Conservation (phyloP, 1,140 invertebrate species). For the Stratiolaelaps scimitus region DNA sequence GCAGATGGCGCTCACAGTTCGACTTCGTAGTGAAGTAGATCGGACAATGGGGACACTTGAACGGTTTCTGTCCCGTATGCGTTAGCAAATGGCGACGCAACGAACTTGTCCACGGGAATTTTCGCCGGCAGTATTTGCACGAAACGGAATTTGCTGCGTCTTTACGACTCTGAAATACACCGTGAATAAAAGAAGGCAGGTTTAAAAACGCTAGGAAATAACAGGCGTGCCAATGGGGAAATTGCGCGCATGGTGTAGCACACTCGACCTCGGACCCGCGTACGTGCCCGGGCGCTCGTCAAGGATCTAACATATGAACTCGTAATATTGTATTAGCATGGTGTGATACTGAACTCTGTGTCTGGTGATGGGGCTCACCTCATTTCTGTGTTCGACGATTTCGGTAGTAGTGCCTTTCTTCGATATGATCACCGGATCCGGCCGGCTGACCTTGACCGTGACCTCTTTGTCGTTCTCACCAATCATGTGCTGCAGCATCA, state of each 20-base stretch:
- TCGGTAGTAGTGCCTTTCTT: not conserved
- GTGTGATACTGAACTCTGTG: no score
- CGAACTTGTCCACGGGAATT: slow-evolving; percentile 91
- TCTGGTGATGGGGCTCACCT: slow-evolving; percentile 27
- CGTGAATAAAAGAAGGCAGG: no score
- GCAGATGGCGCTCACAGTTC: slow-evolving; percentile 83
- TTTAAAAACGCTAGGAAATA: no score
- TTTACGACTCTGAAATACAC: slow-evolving; percentile 60
- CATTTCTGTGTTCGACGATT: slow-evolving; percentile 6
- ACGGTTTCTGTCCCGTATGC: slow-evolving; percentile 90
- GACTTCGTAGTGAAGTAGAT: slow-evolving; percentile 90
- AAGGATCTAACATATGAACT: no score
- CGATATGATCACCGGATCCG: slow-evolving; percentile 28
- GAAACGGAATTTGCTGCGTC: slow-evolving; percentile 76
- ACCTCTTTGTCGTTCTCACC: slow-evolving; percentile 39
- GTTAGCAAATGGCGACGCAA: slow-evolving; percentile 78
- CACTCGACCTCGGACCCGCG: no score
- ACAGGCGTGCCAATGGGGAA: no score
- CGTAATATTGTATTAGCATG: no score
- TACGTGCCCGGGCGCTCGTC: no score
- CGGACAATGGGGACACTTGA: slow-evolving; percentile 78
- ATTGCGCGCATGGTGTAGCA: no score
- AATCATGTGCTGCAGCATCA: slow-evolving; percentile 13
- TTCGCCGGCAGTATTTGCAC: slow-evolving; percentile 77
- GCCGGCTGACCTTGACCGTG: slow-evolving; percentile 32